phyloP scores from a whole-genome alignment of 2,113 vertebrate genomes.

The Lanius collurio region DNA sequence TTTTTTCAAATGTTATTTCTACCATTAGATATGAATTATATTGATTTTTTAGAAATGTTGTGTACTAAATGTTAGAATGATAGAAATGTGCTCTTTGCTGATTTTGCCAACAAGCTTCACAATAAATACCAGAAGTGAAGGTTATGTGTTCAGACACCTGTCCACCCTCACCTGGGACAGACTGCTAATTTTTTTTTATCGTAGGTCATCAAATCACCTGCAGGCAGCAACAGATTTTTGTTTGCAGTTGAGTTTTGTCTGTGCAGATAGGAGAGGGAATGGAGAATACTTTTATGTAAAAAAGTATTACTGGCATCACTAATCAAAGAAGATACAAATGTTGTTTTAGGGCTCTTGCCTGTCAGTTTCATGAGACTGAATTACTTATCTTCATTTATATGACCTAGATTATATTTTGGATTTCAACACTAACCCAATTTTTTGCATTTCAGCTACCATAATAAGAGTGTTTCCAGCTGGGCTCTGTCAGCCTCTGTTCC shows the following conservation, averaged over 20 bases:
- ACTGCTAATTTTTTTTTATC: neutral
- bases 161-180: neutral
- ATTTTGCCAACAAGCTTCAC: neutral
- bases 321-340: neutral
- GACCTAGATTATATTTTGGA: slow-evolving; percentile 68
- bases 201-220: neutral
- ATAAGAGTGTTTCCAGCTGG: slow-evolving; percentile 49
- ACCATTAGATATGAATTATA: neutral
- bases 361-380: slow-evolving; percentile 7
- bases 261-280: neutral
- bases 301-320: neutral
- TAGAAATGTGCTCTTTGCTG: neutral
- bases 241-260: neutral
- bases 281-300: neutral
- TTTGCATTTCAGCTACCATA: slow-evolving; percentile 42
- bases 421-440: slow-evolving; percentile 74
- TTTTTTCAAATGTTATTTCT: neutral
- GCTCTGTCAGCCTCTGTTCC: slow-evolving; percentile 58
- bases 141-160: neutral
- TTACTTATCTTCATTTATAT: slow-evolving; percentile 34
- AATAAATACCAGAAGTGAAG: neutral
- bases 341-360: neutral
- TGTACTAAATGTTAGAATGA: neutral
- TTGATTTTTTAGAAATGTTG: neutral
- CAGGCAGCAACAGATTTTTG: neutral